A percentile compares a stretch with the other conserved stretches of the same genome.
phyloP scores from a whole-genome alignment of 2,888 invertebrate genomes.

The Sipunculus nudus region DNA sequence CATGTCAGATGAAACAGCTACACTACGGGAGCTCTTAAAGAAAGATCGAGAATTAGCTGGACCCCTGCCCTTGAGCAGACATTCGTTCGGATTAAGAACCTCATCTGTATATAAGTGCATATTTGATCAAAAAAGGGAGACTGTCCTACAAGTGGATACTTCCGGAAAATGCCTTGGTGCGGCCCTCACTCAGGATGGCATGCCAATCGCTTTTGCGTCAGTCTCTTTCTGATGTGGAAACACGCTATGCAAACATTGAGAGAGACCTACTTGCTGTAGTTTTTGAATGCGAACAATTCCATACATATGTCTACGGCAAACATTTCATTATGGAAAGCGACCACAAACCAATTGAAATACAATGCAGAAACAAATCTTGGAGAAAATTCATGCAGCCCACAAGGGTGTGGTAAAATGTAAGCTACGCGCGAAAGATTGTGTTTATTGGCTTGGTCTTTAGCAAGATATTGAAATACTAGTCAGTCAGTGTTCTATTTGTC shows the following conservation, averaged over 20 bases:
- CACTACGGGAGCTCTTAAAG: slow-evolving; percentile 2
- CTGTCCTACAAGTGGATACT: slow-evolving; percentile 33
- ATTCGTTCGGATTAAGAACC: neutral
- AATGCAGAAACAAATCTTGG: too few species aligned
- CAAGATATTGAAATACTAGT: too few species aligned
- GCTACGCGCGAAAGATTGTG: too few species aligned
- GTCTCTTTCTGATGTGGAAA: slow-evolving; percentile 37
- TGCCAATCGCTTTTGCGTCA: slow-evolving; percentile 40
- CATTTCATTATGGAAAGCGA: too few species aligned
- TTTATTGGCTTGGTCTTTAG: too few species aligned
- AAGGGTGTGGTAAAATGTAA: too few species aligned
- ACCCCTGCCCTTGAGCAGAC: neutral
- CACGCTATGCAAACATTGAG: slow-evolving; percentile 41
- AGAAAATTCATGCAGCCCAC: too few species aligned
- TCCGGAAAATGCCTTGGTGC: slow-evolving; percentile 38
- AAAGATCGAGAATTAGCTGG: slow-evolving; percentile 8
- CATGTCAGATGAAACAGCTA: neutral
- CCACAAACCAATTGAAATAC: too few species aligned
- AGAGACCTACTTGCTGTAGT: slow-evolving; percentile 36
- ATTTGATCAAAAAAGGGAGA: neutral
- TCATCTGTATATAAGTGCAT: neutral
- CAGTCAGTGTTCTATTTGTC: too few species aligned
- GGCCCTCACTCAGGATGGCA: slow-evolving; percentile 37
- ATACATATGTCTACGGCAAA: slow-evolving; percentile 36
- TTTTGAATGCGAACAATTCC: slow-evolving; percentile 36